Conservation (phyloP, 2,113 vertebrate species). For the Xiphophorus hellerii region DNA sequence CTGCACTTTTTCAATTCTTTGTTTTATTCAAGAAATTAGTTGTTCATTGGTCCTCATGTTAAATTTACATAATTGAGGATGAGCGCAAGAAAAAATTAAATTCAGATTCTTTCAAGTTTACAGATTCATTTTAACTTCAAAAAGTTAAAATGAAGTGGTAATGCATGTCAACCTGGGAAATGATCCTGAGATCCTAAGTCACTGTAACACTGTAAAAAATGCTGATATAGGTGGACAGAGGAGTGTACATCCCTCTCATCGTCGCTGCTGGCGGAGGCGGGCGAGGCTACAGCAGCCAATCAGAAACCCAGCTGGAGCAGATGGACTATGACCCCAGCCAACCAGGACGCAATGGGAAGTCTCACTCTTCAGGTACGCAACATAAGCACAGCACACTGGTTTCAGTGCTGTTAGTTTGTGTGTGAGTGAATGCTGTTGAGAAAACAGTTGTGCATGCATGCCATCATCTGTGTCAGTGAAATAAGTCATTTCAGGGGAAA, state of each 20-base stretch:
- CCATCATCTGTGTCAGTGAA: not conserved
- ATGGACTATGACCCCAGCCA: constrained; percentile 87
- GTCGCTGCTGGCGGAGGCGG: constrained; percentile 96
- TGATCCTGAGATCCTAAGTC: not conserved
- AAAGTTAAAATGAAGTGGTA: no score
- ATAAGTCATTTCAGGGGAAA: not conserved
- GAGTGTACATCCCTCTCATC: constrained; percentile 86
- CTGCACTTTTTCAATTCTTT: no score
- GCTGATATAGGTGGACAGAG: constrained; percentile 86
- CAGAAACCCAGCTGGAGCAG: constrained; percentile 82
- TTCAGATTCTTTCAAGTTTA: no score
- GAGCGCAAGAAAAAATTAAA: no score
- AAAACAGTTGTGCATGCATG: not conserved
- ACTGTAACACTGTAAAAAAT: not conserved
- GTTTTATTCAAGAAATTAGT: no score
- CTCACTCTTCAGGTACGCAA: constrained; percentile 87
- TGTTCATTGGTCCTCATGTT: no score
- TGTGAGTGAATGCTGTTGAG: not conserved
- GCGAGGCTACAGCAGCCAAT: constrained; percentile 87
- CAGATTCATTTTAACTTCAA: no score
- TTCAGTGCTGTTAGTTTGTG: not conserved
- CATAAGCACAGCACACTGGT: not conserved
- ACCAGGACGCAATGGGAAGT: constrained; percentile 90
- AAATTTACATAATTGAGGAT: no score
- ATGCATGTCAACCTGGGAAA: not conserved